A percentile compares a stretch with the other conserved stretches of the same genome.
Conservation (phyloP, 2,113 vertebrate species). For the Heptranchias perlo region DNA sequence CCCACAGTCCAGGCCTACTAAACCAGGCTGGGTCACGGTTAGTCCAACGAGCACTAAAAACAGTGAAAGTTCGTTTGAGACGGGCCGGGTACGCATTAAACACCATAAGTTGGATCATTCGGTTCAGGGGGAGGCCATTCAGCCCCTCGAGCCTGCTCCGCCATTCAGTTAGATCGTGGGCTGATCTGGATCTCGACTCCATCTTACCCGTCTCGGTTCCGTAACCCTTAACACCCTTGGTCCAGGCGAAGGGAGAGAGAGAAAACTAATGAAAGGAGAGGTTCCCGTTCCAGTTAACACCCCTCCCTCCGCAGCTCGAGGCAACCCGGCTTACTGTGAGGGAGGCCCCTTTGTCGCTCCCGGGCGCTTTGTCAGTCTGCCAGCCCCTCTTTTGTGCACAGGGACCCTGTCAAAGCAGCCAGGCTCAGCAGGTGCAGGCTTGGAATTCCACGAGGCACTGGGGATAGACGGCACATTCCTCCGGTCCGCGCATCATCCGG, state of each 20-base stretch:
- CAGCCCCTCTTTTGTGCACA: neutral
- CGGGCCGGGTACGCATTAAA: no score
- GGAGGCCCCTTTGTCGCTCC: neutral
- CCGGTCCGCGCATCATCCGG: neutral
- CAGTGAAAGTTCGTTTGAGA: no score
- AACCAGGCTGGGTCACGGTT: no score
- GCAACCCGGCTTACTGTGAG: neutral
- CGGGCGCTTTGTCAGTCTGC: neutral
- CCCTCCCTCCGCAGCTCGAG: no score
- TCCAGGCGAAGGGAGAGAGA: neutral
- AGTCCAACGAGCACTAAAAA: neutral
- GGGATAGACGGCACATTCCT: neutral
- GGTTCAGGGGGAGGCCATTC: neutral
- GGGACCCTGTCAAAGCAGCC: neutral
- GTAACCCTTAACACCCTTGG: neutral
- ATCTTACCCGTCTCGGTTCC: neutral
- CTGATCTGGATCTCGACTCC: neutral
- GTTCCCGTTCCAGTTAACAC: neutral
- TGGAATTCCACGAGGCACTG: neutral
- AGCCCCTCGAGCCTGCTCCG: neutral
- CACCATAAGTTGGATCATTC: neutral
- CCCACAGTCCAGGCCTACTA: neutral
- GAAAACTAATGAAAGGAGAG: neutral
- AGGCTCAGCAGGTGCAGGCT: constrained; percentile 2
- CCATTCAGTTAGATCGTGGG: neutral